These are phyloP conservation scores for Cheilinus undulatus DNA, from an alignment of 2,113 vertebrate species.

Conservation along the genomic window DNA sequence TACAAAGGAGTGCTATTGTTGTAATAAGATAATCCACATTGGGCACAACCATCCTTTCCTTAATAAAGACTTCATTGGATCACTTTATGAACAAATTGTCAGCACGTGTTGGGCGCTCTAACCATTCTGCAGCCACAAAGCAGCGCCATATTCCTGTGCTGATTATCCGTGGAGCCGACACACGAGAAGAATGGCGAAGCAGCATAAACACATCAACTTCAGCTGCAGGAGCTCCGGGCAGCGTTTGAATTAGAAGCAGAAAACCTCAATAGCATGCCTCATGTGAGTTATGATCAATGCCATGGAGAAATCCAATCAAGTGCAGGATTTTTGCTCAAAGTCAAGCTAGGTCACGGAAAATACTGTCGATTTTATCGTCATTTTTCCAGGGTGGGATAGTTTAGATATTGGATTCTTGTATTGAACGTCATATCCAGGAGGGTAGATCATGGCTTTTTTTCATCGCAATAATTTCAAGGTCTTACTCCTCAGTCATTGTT, in stretches of 20 bases:
- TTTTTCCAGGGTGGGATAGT: conserved; percentile 37
- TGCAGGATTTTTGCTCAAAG: conserved; percentile 56
- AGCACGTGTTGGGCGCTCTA: conserved; percentile 28
- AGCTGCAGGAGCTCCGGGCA: conserved; percentile 54
- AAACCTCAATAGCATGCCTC: conserved; percentile 55
- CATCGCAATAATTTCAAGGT: conserved; percentile 1
- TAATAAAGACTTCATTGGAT: conserved; percentile 52
- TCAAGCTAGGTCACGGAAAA: conserved; percentile 60
- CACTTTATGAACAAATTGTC: conserved; percentile 44
- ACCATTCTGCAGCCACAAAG: conserved; percentile 14
- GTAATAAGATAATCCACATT: conserved; percentile 18
- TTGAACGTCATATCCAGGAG: conserved; percentile 27
- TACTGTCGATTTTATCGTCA: conserved; percentile 54
- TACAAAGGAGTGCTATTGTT: background rate
- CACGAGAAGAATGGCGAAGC: conserved; percentile 24
- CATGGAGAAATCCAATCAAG: conserved; percentile 62
- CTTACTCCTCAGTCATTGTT: conserved; percentile 11
- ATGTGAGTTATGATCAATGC: conserved; percentile 68
- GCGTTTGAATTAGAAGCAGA: conserved; percentile 62
- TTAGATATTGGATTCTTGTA: conserved; percentile 38
- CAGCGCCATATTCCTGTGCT: conserved; percentile 1
- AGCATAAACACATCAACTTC: conserved; percentile 51
- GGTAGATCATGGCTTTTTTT: background rate
- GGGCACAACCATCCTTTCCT: conserved; percentile 16
- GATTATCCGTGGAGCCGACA: conserved; percentile 35